These are phyloP conservation scores for Marasmarcha lunaedactyla DNA, from an alignment of 2,888 invertebrate genomes.

Conservation along the genomic window DNA sequence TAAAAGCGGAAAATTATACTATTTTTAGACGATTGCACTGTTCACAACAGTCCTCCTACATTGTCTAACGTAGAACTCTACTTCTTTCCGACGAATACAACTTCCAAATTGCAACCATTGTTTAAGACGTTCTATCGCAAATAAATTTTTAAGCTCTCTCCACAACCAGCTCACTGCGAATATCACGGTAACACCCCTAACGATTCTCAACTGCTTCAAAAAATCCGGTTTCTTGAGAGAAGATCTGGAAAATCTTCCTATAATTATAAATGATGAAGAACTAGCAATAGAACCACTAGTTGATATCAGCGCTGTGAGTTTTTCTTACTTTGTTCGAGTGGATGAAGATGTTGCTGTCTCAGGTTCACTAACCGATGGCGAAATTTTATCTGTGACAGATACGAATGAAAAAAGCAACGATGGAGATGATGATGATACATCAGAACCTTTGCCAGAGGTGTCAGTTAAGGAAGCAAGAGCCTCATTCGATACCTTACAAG, in stretches of 20 bases:
- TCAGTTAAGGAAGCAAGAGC: constrained; percentile 19
- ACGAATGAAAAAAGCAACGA: constrained; percentile 13
- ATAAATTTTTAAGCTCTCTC: constrained; percentile 12
- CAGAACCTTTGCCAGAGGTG: constrained; percentile 18
- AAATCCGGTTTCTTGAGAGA: constrained; percentile 12
- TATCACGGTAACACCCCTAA: constrained; percentile 16
- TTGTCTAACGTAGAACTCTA: constrained; percentile 5
- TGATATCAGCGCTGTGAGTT: constrained; percentile 18
- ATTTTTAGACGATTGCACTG: constrained; percentile 7
- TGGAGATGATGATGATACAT: constrained; percentile 15
- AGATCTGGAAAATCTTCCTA: not conserved
- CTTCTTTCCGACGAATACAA: constrained; percentile 6
- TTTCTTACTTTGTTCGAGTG: constrained; percentile 19
- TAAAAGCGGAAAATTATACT: constrained; percentile 5
- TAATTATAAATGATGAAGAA: constrained; percentile 16
- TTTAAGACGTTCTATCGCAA: constrained; percentile 4
- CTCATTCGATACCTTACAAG: constrained; percentile 18
- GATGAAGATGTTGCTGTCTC: constrained; percentile 18
- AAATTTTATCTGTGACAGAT: constrained; percentile 16
- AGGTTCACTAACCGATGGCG: constrained; percentile 16
- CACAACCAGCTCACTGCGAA: constrained; percentile 13
- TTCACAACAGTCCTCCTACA: constrained; percentile 2
- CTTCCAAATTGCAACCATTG: constrained; percentile 8
- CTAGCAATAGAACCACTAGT: constrained; percentile 15
- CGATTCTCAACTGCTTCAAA: constrained; percentile 15